phyloP scores from a whole-genome alignment of 2,113 vertebrate species.

The Ceyx cyanopectus region DNA sequence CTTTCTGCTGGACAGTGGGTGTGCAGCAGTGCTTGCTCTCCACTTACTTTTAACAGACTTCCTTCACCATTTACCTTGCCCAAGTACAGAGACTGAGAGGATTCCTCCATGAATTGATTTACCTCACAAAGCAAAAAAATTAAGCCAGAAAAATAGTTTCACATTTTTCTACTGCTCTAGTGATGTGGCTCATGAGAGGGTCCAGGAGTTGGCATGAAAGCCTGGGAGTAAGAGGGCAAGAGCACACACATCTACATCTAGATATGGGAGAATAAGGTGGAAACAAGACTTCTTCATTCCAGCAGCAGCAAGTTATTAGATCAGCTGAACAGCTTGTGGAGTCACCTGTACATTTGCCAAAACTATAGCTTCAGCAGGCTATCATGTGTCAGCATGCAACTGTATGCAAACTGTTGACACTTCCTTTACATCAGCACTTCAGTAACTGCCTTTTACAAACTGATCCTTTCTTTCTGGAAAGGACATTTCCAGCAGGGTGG shows the following conservation, averaged over 20 bases:
- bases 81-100: background rate
- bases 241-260: background rate
- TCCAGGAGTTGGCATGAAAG: background rate
- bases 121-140: background rate
- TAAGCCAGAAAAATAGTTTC: background rate
- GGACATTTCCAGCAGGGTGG: background rate
- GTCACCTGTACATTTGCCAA: background rate
- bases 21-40: background rate
- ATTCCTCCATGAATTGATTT: background rate
- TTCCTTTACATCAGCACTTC: conserved; percentile 1
- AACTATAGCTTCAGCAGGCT: background rate
- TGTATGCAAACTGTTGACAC: background rate
- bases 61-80: background rate
- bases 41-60: background rate
- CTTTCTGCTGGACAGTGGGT: background rate
- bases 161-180: background rate
- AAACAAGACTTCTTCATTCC: background rate
- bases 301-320: background rate
- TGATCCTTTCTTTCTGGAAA: background rate
- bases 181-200: background rate
- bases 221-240: background rate
- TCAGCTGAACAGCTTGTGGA: background rate
- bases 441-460: background rate
- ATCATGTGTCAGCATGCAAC: background rate
- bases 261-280: background rate